These are phyloP conservation scores for Cecropterus lyciades DNA, from an alignment of 1,140 invertebrate species.

Conservation along the genomic window DNA sequence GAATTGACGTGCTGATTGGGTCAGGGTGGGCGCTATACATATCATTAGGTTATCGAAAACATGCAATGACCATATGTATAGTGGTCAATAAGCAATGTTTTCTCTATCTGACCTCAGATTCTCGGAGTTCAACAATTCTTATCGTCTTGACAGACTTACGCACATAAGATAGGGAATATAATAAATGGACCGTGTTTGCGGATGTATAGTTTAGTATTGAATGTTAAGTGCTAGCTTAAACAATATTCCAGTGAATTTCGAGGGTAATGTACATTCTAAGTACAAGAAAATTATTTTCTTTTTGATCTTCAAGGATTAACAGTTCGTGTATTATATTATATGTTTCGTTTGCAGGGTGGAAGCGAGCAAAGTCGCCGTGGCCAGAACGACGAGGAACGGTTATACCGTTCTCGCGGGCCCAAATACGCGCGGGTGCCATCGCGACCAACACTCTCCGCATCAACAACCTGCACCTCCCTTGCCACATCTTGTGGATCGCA, in stretches of 20 bases:
- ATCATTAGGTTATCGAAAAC: constrained; percentile 70
- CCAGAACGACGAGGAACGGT: constrained; percentile 71
- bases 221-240: constrained; percentile 50
- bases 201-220: constrained; percentile 64
- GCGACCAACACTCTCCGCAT: constrained; percentile 72
- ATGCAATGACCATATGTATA: constrained; percentile 66
- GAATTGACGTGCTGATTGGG: constrained; percentile 48
- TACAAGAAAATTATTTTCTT: constrained; percentile 23
- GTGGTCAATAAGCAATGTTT: constrained; percentile 71
- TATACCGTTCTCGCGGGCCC: constrained; percentile 64
- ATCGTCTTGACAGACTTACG: constrained; percentile 66
- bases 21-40: constrained; percentile 53
- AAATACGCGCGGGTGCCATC: constrained; percentile 81
- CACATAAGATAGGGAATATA: constrained; percentile 76
- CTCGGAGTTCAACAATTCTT: constrained; percentile 62
- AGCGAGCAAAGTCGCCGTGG: constrained; percentile 66
- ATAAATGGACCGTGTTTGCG: constrained; percentile 77
- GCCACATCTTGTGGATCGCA: constrained; percentile 85
- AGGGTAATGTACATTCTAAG: neutral
- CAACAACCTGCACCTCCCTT: constrained; percentile 83
- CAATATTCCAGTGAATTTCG: constrained; percentile 16
- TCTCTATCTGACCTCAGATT: constrained; percentile 70
- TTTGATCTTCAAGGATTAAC: constrained; percentile 7
- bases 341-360: constrained; percentile 65
- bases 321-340: neutral